Evolutionary conservation across 1,140 invertebrate genomes (phyloP).

Genomic region (Cryptotermes secundus): DNA sequence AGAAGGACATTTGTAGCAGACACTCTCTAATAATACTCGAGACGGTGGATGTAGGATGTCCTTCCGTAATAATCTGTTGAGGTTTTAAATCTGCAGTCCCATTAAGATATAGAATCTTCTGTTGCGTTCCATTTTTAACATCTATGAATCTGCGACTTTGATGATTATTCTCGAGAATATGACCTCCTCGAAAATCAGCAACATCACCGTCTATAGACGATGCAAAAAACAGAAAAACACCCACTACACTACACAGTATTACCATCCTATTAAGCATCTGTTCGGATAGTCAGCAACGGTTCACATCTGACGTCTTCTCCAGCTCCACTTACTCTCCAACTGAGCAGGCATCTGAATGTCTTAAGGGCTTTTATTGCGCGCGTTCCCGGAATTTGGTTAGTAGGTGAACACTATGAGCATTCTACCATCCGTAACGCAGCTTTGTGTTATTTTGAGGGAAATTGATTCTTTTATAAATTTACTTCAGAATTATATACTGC

Average conservation of each 20-base stretch:
- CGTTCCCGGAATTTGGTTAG: neutral
- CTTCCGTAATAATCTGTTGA: neutral
- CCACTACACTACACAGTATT: neutral
- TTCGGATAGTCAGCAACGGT: neutral
- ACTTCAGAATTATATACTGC: no score
- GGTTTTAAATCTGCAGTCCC: neutral
- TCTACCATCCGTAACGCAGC: neutral
- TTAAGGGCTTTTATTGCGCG: neutral
- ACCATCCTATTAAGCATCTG: neutral
- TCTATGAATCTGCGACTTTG: no score
- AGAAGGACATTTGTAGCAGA: neutral
- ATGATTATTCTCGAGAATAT: no score
- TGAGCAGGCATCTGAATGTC: neutral
- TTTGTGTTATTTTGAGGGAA: neutral
- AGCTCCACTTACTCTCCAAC: neutral
- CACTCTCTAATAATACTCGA: neutral
- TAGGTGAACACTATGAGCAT: neutral
- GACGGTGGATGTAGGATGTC: neutral
- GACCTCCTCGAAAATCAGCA: neutral
- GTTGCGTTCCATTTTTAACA: no score
- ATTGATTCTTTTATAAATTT: neutral
- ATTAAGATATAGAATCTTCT: neutral
- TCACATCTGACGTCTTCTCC: neutral
- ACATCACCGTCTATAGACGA: neutral
- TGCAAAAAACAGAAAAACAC: neutral